These are phyloP conservation scores for Iselma pallidipennis DNA, from an alignment of 2,888 invertebrate genomes.

Conservation along the genomic window DNA sequence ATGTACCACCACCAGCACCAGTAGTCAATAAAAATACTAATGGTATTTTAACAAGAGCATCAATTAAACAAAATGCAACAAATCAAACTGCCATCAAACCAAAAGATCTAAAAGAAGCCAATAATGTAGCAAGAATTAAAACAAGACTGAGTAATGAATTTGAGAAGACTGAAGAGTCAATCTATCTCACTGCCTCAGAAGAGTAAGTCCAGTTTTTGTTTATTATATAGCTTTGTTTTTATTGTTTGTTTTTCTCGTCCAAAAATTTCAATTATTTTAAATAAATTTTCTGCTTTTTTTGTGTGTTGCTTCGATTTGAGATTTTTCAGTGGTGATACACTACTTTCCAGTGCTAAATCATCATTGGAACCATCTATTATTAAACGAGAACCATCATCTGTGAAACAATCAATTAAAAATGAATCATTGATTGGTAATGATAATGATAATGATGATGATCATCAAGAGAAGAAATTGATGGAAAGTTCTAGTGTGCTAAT, in stretches of 20 bases:
- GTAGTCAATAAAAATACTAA: slow-evolving; percentile 18
- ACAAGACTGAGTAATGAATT: slow-evolving; percentile 70
- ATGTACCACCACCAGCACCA: slow-evolving; percentile 47
- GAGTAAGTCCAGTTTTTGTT: slow-evolving; percentile 59
- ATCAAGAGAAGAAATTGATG: background rate
- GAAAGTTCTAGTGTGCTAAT: slow-evolving; percentile 38
- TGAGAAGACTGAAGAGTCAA: slow-evolving; percentile 73
- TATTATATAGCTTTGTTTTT: no score
- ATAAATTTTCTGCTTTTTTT: background rate
- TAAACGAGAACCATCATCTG: slow-evolving; percentile 2
- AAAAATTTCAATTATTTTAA: slow-evolving; percentile 18
- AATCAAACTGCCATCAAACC: slow-evolving; percentile 51
- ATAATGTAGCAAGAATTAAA: slow-evolving; percentile 53
- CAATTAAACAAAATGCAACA: slow-evolving; percentile 36
- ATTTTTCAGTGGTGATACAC: slow-evolving; percentile 12
- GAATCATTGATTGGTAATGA: slow-evolving; percentile 6
- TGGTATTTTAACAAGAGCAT: slow-evolving; percentile 51
- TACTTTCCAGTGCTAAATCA: background rate
- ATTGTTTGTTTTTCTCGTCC: no score
- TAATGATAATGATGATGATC: background rate
- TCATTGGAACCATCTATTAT: slow-evolving; percentile 10
- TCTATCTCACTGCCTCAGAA: slow-evolving; percentile 78
- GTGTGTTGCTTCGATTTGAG: background rate
- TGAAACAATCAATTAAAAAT: slow-evolving; percentile 10
- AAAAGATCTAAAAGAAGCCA: slow-evolving; percentile 50